A percentile compares a stretch with the other conserved stretches of the same genome.
Conservation (phyloP, 2,113 vertebrate species). For the Hiodon tergisus region DNA sequence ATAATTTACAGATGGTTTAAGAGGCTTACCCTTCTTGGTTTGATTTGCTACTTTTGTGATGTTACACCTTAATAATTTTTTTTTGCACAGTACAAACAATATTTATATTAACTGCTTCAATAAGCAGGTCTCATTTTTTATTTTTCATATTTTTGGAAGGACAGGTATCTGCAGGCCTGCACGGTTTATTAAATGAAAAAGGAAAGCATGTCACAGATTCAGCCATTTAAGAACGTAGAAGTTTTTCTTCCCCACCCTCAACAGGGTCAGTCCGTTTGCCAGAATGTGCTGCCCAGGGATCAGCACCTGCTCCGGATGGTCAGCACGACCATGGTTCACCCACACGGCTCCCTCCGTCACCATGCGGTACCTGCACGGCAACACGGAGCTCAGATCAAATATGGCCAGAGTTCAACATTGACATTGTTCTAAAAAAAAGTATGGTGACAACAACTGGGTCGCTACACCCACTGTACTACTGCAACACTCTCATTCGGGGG, state of each 20-base stretch:
- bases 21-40: too few relatives aligned
- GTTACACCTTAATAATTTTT: too few relatives aligned
- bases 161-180: not conserved
- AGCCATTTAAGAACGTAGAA: constrained; percentile 92
- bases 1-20: too few relatives aligned
- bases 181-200: not conserved
- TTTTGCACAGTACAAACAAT: too few relatives aligned
- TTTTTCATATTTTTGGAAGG: not conserved
- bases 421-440: too few relatives aligned
- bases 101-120: too few relatives aligned
- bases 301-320: constrained; percentile 80
- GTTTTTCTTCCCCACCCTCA: constrained; percentile 88
- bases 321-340: constrained; percentile 76
- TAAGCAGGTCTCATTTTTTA: too few relatives aligned
- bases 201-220: constrained; percentile 44
- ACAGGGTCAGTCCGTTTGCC: constrained; percentile 81
- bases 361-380: constrained; percentile 73
- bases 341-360: constrained; percentile 81
- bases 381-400: not conserved
- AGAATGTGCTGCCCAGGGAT: constrained; percentile 81
- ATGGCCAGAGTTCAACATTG: too few relatives aligned
- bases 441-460: too few relatives aligned
- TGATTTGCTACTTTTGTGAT: too few relatives aligned
- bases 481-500: too few relatives aligned
- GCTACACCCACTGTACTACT: too few relatives aligned